Evolutionary conservation across 1,140 invertebrate genomes (phyloP).

Genomic region (Drosophila bifasciata): DNA sequence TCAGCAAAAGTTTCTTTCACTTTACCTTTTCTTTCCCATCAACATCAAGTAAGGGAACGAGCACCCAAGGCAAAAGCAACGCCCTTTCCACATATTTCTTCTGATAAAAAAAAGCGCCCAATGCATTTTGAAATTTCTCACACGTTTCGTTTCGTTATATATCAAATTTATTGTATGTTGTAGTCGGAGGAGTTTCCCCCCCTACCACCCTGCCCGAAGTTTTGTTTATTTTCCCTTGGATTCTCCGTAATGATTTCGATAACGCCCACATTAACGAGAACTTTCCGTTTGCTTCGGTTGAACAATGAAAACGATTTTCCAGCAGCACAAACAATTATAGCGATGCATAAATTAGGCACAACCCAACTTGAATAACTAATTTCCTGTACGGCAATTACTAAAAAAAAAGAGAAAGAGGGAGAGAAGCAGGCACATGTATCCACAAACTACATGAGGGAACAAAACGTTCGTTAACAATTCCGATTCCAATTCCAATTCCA

Average conservation of each 20-base stretch:
- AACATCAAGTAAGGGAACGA: not conserved
- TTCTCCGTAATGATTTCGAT: constrained; percentile 45
- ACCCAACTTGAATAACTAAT: constrained; percentile 75
- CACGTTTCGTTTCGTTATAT: constrained; percentile 65
- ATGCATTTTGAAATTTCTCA: constrained; percentile 68
- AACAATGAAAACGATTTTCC: constrained; percentile 70
- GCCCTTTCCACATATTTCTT: constrained; percentile 41
- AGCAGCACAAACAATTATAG: constrained; percentile 74
- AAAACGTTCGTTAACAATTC: constrained; percentile 23
- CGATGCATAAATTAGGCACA: constrained; percentile 70
- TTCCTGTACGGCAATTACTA: constrained; percentile 76
- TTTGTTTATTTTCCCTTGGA: constrained; percentile 17
- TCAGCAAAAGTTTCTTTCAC: constrained; percentile 40
- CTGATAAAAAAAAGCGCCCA: constrained; percentile 39
- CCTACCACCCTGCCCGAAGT: not conserved
- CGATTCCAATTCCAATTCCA: constrained; percentile 42
- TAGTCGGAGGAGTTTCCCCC: not conserved
- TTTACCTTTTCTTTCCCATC: constrained; percentile 36
- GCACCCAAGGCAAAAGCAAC: not conserved
- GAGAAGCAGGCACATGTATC: not conserved
- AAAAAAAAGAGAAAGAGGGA: constrained; percentile 33
- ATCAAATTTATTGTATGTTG: constrained; percentile 42
- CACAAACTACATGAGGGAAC: constrained; percentile 19
- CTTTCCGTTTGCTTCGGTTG: constrained; percentile 34
- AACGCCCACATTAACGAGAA: constrained; percentile 78